These are phyloP conservation scores for Artemia sinica DNA, from an alignment of 2,888 invertebrate genomes.

Conservation along the genomic window DNA sequence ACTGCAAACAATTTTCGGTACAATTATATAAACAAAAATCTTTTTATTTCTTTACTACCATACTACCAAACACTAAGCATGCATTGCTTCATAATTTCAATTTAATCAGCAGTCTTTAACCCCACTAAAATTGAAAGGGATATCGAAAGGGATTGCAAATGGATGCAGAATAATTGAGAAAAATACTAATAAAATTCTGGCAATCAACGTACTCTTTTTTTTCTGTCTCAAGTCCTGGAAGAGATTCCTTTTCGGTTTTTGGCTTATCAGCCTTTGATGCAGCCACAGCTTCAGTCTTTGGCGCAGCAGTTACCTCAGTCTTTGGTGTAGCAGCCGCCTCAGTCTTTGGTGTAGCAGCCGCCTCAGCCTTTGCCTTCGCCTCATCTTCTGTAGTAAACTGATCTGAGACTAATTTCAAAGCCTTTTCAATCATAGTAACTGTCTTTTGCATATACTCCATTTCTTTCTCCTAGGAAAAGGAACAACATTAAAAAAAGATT, in stretches of 20 bases:
- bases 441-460: constrained; percentile 56
- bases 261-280: background rate
- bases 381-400: constrained; percentile 48
- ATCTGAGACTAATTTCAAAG: constrained; percentile 84
- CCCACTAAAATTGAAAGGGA: too few relatives aligned
- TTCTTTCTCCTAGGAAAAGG: constrained; percentile 31
- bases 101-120: too few relatives aligned
- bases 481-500: background rate
- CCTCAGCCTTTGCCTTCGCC: constrained; percentile 13
- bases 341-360: constrained; percentile 21
- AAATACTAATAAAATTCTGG: background rate
- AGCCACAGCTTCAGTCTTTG: constrained; percentile 2
- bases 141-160: too few relatives aligned
- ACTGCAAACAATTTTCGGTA: too few relatives aligned
- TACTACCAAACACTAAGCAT: too few relatives aligned
- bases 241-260: background rate
- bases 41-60: too few relatives aligned
- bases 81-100: too few relatives aligned
- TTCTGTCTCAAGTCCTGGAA: constrained; percentile 4
- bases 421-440: constrained; percentile 80
- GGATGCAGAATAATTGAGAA: too few relatives aligned
- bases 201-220: constrained; percentile 2
- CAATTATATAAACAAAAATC: too few relatives aligned
- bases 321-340: background rate
- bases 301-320: background rate